Base-by-base conservation (phyloP, 2,888 invertebrate species). In the Cylloceria caligata region DNA sequence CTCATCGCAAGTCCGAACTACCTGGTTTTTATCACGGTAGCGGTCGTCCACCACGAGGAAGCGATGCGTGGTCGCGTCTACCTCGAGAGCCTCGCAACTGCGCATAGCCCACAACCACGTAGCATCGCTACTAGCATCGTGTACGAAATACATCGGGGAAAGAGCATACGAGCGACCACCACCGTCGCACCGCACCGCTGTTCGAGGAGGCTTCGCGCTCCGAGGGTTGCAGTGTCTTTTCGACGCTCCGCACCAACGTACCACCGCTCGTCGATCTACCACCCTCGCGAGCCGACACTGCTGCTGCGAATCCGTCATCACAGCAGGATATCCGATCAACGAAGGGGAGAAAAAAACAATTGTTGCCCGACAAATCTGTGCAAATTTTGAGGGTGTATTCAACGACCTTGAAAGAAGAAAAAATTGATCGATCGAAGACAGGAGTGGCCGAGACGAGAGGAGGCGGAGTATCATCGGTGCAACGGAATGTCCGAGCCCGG, bases 11-110 rank as follows among this genome's bases (percentile, higher is more conserved):
- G 67, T 64, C 60, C 52, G 76, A 75, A 55, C 67, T 83, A 45
- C 71, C 72, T 19, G 82, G 82, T 27, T 83, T 83, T 73, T 83
- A 73, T 76, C 75, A 83, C 75, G 82, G 79, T 57, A 55, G 67
- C 62, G 82, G 75, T 68, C 79, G 82, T 76, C 82, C 79, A 57
- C 79, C 82, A 83, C 82, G 82, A 83, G 82, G 82, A 83, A 79
- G 75, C 82, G 82, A 79, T 71, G 82, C 82, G 75, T 79, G 82
- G 72, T 72, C 27, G 49, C 79, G 75, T 45, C 79, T 76, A 36
- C 75, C 82, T 24, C 79, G 82, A 19, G 79, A 76, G 39, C 79
- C 68, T 13, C 79, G 79, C 82, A 68, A 34, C 75, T 83, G 82
- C 82, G 82, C 82, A 83, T 80, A 83, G 76, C 73, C 75, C 55